A percentile compares a stretch with the other conserved stretches of the same genome.
These are phyloP conservation scores for Bungarus multicinctus DNA, from an alignment of 2,113 vertebrate species.

Conservation along the genomic window DNA sequence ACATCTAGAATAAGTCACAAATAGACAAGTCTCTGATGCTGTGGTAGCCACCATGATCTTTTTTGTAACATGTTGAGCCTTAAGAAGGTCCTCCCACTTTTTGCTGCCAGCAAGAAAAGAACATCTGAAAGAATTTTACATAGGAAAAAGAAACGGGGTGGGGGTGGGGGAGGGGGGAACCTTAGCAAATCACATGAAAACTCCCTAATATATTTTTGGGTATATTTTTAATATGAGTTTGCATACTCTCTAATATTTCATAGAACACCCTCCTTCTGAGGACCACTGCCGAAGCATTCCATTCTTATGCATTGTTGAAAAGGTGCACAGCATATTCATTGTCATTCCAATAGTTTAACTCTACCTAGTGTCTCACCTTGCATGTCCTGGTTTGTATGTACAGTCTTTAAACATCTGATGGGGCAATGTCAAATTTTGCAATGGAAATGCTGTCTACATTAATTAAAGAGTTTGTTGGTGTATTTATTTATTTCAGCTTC, in stretches of 20 bases:
- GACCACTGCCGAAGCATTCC: neutral
- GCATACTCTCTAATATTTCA: neutral
- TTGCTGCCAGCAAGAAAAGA: neutral
- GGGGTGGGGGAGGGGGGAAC: fast-evolving
- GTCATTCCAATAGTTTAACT: neutral
- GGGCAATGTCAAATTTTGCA: neutral
- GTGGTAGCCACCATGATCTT: neutral
- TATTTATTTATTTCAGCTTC: neutral
- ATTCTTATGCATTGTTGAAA: neutral
- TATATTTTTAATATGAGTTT: neutral
- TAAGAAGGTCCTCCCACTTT: neutral
- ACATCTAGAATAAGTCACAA: neutral
- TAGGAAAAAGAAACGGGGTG: neutral
- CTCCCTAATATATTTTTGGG: neutral
- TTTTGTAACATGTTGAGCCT: neutral
- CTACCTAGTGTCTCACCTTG: neutral
- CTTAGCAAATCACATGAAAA: neutral
- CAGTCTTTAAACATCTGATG: neutral
- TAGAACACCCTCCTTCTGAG: neutral
- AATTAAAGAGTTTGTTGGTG: neutral
- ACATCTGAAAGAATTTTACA: neutral
- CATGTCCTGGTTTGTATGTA: neutral
- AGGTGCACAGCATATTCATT: neutral
- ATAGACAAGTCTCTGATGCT: neutral
- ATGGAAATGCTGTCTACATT: neutral